phyloP scores from a whole-genome alignment of 2,888 invertebrate genomes.

The Volucella inflata region DNA sequence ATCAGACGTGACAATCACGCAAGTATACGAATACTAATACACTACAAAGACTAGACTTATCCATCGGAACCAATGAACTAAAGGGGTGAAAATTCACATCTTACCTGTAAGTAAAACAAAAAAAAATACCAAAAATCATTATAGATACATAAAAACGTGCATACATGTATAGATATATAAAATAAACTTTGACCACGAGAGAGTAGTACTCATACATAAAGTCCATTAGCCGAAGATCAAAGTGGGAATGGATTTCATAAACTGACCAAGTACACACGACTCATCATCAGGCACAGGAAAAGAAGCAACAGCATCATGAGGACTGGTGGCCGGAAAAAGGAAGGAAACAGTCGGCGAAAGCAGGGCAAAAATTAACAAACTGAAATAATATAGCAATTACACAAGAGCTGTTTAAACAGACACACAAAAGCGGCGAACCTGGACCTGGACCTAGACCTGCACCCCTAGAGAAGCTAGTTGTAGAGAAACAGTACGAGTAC shows the following conservation, averaged over 20 bases:
- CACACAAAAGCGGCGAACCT: slow-evolving; percentile 28
- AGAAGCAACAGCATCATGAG: slow-evolving; percentile 5
- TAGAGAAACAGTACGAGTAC: slow-evolving; percentile 7
- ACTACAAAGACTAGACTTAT: not conserved
- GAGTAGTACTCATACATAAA: slow-evolving; percentile 33
- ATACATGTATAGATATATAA: slow-evolving; percentile 18
- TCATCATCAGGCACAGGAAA: not conserved
- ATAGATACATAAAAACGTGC: slow-evolving; percentile 23
- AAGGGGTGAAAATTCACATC: slow-evolving; percentile 27
- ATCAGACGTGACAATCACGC: slow-evolving; percentile 23
- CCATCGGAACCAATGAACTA: not conserved
- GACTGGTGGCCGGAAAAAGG: not conserved
- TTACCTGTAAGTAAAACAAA: slow-evolving; percentile 66
- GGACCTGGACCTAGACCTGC: slow-evolving; percentile 11
- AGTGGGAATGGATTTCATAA: slow-evolving; percentile 66
- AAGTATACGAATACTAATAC: slow-evolving; percentile 20
- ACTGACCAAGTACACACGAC: slow-evolving; percentile 45
- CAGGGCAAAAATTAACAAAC: slow-evolving; percentile 65
- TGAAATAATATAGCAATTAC: slow-evolving; percentile 74
- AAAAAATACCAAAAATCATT: slow-evolving; percentile 12
- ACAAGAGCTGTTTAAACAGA: slow-evolving; percentile 69
- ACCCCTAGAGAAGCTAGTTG: slow-evolving; percentile 11
- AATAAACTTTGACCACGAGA: not conserved
- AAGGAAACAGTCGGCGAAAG: slow-evolving; percentile 9
- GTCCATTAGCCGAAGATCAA: slow-evolving; percentile 64